These are phyloP conservation scores for Acheta domesticus DNA, from an alignment of 2,888 invertebrate genomes.

Conservation along the genomic window DNA sequence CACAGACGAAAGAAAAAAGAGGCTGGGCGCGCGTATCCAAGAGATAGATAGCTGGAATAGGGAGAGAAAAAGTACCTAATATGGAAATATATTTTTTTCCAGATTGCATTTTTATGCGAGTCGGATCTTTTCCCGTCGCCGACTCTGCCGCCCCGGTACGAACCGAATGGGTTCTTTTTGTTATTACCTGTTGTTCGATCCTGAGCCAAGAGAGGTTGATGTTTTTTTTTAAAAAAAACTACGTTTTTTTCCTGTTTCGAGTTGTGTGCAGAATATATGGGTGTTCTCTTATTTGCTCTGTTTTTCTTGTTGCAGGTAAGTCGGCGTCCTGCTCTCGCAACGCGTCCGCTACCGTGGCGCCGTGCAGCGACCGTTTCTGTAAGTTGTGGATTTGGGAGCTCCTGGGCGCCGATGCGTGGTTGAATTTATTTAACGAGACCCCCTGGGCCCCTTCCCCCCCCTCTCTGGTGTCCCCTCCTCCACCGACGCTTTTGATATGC, in stretches of 20 bases:
- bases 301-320: conserved; percentile 7
- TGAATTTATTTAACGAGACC: too few species aligned
- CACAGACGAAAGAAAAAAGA: not conserved
- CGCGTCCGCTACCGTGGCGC: not conserved
- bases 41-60: not conserved
- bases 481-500: too few species aligned
- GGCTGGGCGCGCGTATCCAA: not conserved
- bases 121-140: not conserved
- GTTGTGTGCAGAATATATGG: not conserved
- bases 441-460: too few species aligned
- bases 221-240: not conserved
- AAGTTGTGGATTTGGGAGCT: too few species aligned
- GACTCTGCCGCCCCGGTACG: not conserved
- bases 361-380: too few species aligned
- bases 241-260: not conserved
- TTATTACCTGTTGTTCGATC: conserved; percentile 5
- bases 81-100: conserved; percentile 6
- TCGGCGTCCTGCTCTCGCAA: not conserved
- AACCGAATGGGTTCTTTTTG: not conserved
- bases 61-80: not conserved
- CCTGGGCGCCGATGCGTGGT: too few species aligned
- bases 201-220: not conserved
- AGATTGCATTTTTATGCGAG: conserved; percentile 18
- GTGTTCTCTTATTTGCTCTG: not conserved
- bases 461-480: too few species aligned